Evolutionary conservation across 2,113 vertebrate genomes (phyloP).

Genomic region (Symphodus melops): DNA sequence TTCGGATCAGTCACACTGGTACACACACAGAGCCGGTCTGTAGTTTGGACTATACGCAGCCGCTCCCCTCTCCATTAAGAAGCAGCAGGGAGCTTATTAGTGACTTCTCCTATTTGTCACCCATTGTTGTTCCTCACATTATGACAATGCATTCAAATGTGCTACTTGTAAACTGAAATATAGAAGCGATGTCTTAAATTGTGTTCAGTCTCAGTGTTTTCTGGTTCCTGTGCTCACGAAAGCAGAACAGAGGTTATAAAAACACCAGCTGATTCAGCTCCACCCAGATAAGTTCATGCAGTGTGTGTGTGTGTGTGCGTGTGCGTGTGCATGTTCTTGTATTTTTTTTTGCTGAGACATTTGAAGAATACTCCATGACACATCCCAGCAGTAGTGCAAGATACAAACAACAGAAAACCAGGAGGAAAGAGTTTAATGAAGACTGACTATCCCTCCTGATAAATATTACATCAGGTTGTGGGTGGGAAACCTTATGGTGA

Average conservation of each 20-base stretch:
- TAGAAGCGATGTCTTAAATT: slow-evolving; percentile 2
- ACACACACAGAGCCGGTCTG: slow-evolving; percentile 25
- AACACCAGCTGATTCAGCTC: slow-evolving; percentile 30
- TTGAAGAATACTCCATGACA: slow-evolving; percentile 42
- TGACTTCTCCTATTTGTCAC: slow-evolving; percentile 23
- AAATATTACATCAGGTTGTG: slow-evolving; percentile 58
- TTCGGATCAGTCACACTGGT: slow-evolving; percentile 14
- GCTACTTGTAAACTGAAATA: neutral
- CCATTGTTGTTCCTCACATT: slow-evolving; percentile 14
- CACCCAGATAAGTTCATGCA: slow-evolving; percentile 23
- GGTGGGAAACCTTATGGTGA: slow-evolving; percentile 38
- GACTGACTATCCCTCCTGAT: slow-evolving; percentile 39
- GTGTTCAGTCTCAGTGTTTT: slow-evolving; percentile 15
- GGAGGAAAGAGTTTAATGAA: slow-evolving; percentile 39
- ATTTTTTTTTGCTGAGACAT: slow-evolving; percentile 19
- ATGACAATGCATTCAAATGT: slow-evolving; percentile 19
- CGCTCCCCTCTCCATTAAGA: slow-evolving; percentile 8
- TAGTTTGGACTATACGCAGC: slow-evolving; percentile 20
- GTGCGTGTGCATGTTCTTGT: neutral
- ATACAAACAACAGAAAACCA: slow-evolving; percentile 23
- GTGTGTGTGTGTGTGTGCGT: neutral
- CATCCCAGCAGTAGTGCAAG: slow-evolving; percentile 6
- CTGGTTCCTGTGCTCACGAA: slow-evolving; percentile 25
- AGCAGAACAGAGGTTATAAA: slow-evolving; percentile 36
- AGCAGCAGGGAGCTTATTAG: slow-evolving; percentile 22